Conservation (phyloP, 53 echinoderm and acorn worm species). For the Patiria pectinifera region DNA sequence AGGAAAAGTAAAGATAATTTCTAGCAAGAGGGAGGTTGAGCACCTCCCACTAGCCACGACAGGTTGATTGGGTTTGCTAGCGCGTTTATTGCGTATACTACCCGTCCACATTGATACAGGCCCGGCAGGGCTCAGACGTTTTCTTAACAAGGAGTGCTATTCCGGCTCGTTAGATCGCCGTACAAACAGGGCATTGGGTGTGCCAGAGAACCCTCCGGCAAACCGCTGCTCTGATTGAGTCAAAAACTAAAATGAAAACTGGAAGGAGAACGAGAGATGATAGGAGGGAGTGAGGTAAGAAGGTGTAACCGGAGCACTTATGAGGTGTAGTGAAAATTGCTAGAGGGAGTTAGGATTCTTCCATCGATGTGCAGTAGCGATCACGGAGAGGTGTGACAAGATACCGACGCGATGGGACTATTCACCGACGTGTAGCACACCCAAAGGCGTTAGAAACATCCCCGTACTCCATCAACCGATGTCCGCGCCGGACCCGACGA, state of each 20-base stretch:
- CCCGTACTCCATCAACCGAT: constrained; percentile 15
- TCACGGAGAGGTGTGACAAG: background rate
- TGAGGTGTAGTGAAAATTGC: constrained; percentile 55
- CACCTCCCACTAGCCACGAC: constrained; percentile 45
- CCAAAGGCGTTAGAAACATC: background rate
- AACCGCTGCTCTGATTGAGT: constrained; percentile 46
- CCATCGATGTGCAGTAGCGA: background rate
- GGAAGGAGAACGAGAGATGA: constrained; percentile 27
- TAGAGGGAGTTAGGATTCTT: constrained; percentile 5
- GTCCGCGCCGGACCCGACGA: background rate
- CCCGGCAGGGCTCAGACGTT: constrained; percentile 5
- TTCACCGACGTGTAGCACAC: background rate
- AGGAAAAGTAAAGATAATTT: constrained; percentile 23
- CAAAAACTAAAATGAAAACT: background rate
- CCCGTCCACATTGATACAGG: background rate
- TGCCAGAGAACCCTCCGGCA: constrained; percentile 4
- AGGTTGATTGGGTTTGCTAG: constrained; percentile 37
- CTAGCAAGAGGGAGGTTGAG: constrained; percentile 24
- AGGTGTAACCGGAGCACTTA: constrained; percentile 61
- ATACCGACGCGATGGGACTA: background rate
- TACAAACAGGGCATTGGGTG: constrained; percentile 20
- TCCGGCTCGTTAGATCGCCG: constrained; percentile 36
- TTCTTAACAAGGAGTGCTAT: constrained; percentile 17
- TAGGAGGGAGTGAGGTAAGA: constrained; percentile 45
- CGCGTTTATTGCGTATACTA: background rate